Base-by-base conservation (phyloP, 1,140 invertebrate species). In the Cryptotermes secundus region DNA sequence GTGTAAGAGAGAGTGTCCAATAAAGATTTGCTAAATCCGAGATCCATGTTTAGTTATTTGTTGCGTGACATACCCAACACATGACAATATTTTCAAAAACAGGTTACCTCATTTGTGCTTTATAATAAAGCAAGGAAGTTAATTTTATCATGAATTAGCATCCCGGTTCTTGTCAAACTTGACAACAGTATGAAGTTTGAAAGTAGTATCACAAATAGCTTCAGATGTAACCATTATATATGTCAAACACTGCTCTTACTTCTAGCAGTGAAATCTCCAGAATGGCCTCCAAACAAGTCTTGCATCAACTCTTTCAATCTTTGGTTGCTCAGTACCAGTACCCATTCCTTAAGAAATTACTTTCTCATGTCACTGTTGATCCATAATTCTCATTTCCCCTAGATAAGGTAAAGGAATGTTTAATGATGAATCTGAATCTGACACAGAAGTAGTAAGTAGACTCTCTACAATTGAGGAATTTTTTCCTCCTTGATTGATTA, bases 401-500 rank as follows among this genome's bases (percentile, higher is more conserved):
- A 72, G 3, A 31, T 31, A 72, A n/a, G 59, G 59, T 16, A 72
- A 31, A 31, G 59, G 3, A 31, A 72, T n/a, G 16, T 72, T 26
- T n/a, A 31, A 72, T n/a, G 59, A 72, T n/a, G 59, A 72, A 72
- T 4, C 14, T 26, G 59, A 6, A 26, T 31, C 26, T 72, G 59
- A n/a, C 26, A 31, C 7, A 31, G 59, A 72, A 31, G n/a, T 72
- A 72, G 26, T 72, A 26, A 72, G 59, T 2, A 31, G 26, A 72
- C 14, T 72, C 4, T 72, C n/a, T 72, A 72, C n/a, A 72, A n/a
- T 88, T 79, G 92, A 91, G 45, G 92, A 88, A 85, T 90, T 91
- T 80, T 92, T 92, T 42, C 91, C 92, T 86, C 92, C 89, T 87
- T 94, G 93, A 82, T 94, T 94, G 26, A 92, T 92, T 87, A 88